Conservation (phyloP, 2,888 invertebrate species). For the Caenorhabditis becei region DNA sequence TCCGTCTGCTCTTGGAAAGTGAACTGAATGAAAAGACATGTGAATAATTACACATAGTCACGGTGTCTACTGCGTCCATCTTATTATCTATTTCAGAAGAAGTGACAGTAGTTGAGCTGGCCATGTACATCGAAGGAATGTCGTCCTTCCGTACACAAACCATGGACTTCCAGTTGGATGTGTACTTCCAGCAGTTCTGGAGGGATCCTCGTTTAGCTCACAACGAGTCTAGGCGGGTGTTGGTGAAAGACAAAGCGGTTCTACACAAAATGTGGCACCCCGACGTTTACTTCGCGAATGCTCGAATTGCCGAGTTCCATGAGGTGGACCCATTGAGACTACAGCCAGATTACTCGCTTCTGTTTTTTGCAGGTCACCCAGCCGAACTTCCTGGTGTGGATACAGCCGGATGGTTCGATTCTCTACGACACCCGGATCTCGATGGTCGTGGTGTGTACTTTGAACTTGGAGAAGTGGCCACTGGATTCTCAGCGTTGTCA, state of each 20-base stretch:
- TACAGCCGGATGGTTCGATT: constrained; percentile 81
- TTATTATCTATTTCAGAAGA: constrained; percentile 64
- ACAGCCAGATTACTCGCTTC: constrained; percentile 18
- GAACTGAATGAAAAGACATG: not conserved
- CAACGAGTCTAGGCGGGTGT: constrained; percentile 75
- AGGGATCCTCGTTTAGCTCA: constrained; percentile 79
- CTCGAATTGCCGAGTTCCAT: constrained; percentile 80
- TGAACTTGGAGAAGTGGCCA: constrained; percentile 80
- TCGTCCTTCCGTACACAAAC: constrained; percentile 80
- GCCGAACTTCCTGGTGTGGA: constrained; percentile 82
- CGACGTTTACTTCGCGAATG: constrained; percentile 82
- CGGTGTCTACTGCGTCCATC: constrained; percentile 2
- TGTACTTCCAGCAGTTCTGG: constrained; percentile 81
- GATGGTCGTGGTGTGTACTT: constrained; percentile 80
- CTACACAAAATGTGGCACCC: constrained; percentile 80
- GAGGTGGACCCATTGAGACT: constrained; percentile 54
- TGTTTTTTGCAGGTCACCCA: constrained; percentile 75
- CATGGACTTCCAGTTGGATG: constrained; percentile 82
- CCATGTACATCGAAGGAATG: constrained; percentile 82
- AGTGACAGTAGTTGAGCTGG: constrained; percentile 72
- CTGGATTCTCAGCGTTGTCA: constrained; percentile 80
- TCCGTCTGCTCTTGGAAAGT: not conserved
- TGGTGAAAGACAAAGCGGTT: constrained; percentile 72
- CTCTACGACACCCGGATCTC: constrained; percentile 78
- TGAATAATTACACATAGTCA: constrained; percentile 35